Conservation (phyloP, 1,140 invertebrate genomes). For the Anagrus nilaparvatae region DNA sequence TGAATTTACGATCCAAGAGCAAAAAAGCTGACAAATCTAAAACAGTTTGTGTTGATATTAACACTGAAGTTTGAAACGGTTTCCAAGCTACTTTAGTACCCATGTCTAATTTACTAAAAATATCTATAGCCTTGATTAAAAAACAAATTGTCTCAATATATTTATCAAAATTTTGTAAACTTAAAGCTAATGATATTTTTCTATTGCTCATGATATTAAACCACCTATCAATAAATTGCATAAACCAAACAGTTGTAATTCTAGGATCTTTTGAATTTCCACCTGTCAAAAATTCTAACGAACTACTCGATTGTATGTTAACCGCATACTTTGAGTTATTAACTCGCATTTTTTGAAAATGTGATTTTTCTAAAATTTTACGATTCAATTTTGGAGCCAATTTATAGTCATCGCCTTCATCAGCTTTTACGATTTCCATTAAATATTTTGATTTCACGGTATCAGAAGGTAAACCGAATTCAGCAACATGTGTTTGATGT, state of each 20-base stretch:
- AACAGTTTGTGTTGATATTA: neutral
- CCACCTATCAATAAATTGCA: neutral
- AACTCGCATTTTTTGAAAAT: slow-evolving; percentile 1
- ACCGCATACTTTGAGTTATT: neutral
- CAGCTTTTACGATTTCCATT: neutral
- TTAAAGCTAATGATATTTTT: neutral
- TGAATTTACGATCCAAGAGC: no score
- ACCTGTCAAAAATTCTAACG: neutral
- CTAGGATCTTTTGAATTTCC: neutral
- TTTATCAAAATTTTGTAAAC: neutral
- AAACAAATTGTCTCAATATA: neutral
- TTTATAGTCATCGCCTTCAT: neutral
- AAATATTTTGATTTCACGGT: neutral
- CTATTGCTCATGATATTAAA: neutral
- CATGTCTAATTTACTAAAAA: neutral
- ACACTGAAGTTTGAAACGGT: neutral
- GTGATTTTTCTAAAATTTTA: neutral
- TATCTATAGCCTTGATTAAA: neutral
- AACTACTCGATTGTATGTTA: neutral
- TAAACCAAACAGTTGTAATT: neutral
- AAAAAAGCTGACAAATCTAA: no score
- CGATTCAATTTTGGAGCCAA: neutral
- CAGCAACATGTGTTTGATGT: neutral
- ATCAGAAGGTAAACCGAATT: neutral
- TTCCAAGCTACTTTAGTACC: neutral